phyloP scores from a whole-genome alignment of 2,797 vertebrate genomes.

The Premnoplex brunnescens region DNA sequence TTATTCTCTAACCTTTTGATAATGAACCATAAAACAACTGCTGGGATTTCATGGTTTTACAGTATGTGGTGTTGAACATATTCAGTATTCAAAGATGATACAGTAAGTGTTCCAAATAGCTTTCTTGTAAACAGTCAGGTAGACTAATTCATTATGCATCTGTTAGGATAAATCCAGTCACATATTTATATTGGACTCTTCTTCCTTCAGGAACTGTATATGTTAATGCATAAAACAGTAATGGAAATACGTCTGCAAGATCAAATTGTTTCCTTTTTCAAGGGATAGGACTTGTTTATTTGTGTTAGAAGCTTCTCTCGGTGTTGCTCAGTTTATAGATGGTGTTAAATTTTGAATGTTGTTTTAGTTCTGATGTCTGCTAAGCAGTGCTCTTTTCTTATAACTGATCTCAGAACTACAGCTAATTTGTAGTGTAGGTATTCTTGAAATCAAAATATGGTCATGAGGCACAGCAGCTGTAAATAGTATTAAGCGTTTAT shows the following conservation, averaged over 20 bases:
- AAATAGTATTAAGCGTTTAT: neutral
- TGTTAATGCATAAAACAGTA: neutral
- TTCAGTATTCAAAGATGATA: neutral
- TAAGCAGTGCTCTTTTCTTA: neutral
- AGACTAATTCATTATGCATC: neutral
- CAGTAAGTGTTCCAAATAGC: neutral
- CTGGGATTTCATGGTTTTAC: neutral
- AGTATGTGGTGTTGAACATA: neutral
- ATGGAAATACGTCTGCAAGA: neutral
- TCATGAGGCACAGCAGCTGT: neutral
- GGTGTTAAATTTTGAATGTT: neutral
- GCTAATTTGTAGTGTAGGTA: neutral
- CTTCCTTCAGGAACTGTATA: neutral
- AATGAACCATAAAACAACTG: neutral
- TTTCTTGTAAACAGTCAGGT: neutral
- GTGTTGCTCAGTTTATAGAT: neutral
- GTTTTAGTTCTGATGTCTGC: neutral
- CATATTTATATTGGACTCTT: neutral
- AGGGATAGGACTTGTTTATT: neutral
- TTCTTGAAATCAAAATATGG: neutral
- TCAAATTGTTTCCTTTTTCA: neutral
- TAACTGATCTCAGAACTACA: neutral
- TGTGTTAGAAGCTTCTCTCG: neutral
- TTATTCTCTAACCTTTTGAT: neutral
- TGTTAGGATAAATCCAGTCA: neutral